phyloP scores from a whole-genome alignment of 2,888 invertebrate genomes.

The Nyleta sp. region DNA sequence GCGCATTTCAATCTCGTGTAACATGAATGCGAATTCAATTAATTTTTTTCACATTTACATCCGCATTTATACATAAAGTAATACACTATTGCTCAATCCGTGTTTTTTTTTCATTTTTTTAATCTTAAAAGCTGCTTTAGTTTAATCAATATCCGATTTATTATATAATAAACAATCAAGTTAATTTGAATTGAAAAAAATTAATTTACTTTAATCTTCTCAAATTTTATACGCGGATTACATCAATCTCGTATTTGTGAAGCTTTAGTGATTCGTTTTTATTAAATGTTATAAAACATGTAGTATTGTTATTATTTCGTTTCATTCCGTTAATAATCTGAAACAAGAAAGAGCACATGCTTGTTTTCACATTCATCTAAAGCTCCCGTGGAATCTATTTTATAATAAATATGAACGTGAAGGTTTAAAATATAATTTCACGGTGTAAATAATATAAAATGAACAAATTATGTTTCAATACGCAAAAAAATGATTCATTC shows the following conservation, averaged over 20 bases:
- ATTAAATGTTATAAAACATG: neutral
- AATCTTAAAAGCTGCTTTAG: constrained; percentile 18
- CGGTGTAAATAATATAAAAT: neutral
- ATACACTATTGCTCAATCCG: neutral
- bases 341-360: constrained; percentile 5
- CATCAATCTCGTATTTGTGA: neutral
- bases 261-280: constrained; percentile 8
- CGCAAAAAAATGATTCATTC: too few relatives aligned
- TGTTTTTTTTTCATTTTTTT: neutral
- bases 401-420: neutral
- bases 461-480: too few relatives aligned
- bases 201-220: constrained; percentile 32
- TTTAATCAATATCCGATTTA: constrained; percentile 22
- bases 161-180: constrained; percentile 20
- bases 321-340: constrained; percentile 8
- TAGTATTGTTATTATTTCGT: constrained; percentile 6
- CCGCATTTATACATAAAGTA: neutral
- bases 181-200: constrained; percentile 12
- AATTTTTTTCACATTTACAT: constrained; percentile 20
- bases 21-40: constrained; percentile 16
- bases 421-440: neutral
- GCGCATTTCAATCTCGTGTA: neutral
- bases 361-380: neutral
- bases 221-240: neutral
- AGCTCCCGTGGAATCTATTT: neutral